A percentile compares a stretch with the other conserved stretches of the same genome.
Conservation (phyloP, 2,888 invertebrate species). For the Tubulanus polymorphus region DNA sequence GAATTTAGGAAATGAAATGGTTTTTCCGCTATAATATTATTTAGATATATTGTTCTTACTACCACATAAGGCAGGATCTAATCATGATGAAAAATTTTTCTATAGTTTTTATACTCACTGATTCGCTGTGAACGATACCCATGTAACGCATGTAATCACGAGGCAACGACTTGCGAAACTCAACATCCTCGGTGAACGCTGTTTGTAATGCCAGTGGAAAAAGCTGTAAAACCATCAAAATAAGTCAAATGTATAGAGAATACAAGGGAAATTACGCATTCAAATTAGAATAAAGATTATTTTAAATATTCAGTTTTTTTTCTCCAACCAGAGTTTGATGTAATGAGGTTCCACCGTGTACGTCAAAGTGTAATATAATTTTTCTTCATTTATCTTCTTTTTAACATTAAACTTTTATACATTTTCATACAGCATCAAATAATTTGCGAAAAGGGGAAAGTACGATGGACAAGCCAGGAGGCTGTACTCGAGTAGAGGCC, state of each 20-base stretch:
- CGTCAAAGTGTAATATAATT: no score
- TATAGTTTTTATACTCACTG: conserved; percentile 32
- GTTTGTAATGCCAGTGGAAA: conserved; percentile 71
- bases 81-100: neutral
- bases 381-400: no score
- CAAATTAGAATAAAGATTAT: neutral
- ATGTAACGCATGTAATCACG: conserved; percentile 70
- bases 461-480: no score
- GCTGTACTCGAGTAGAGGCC: no score
- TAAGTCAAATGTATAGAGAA: neutral
- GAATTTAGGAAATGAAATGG: no score
- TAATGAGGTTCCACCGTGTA: no score
- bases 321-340: no score
- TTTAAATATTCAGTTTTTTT: neutral
- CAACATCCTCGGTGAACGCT: conserved; percentile 68
- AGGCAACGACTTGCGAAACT: conserved; percentile 76
- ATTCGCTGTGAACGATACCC: conserved; percentile 67
- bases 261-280: neutral
- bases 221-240: conserved; percentile 54
- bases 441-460: no score
- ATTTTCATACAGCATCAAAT: no score
- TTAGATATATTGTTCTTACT: no score
- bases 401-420: no score
- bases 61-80: neutral
- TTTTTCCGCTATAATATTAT: no score